Percentiles rank a stretch among this genome's conserved stretches.
Evolutionary conservation across 2,113 vertebrate genomes (phyloP).

Genomic region (Larimichthys crocea): DNA sequence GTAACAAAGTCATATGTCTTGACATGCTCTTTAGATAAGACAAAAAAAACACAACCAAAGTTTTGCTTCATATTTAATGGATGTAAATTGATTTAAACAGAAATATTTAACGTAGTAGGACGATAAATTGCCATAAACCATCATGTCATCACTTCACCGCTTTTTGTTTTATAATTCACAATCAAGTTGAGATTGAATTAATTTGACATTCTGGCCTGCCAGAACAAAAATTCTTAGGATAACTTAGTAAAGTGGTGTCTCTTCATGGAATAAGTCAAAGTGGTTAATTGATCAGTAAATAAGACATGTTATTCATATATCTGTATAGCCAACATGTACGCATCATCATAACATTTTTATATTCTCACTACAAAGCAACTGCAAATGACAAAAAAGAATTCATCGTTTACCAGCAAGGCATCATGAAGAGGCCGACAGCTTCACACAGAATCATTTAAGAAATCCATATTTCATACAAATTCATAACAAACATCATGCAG

Average conservation of each 20-base stretch:
- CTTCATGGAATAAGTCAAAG: constrained; percentile 25
- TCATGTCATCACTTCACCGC: constrained; percentile 32
- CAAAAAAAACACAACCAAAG: constrained; percentile 38
- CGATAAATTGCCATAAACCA: constrained; percentile 52
- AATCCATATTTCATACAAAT: constrained; percentile 59
- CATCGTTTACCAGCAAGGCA: constrained; percentile 33
- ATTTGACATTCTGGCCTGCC: constrained; percentile 82
- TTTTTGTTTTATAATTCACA: constrained; percentile 38
- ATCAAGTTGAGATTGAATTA: constrained; percentile 42
- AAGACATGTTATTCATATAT: constrained; percentile 40
- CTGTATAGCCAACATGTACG: constrained; percentile 21
- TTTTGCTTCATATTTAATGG: constrained; percentile 79
- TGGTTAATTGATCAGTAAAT: constrained; percentile 47
- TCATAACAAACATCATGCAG: constrained; percentile 73
- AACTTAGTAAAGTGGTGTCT: constrained; percentile 39
- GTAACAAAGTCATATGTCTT: constrained; percentile 37
- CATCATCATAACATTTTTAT: constrained; percentile 12
- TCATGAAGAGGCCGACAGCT: constrained; percentile 43
- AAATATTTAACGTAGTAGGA: constrained; percentile 59
- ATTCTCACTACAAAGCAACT: constrained; percentile 30
- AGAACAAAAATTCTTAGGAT: constrained; percentile 68
- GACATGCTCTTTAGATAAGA: background rate
- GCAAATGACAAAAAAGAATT: constrained; percentile 23
- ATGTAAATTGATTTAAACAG: constrained; percentile 62
- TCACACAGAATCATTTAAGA: constrained; percentile 57